Base-by-base conservation (phyloP, 2,113 vertebrate genomes). In the Ceyx melanurus region DNA sequence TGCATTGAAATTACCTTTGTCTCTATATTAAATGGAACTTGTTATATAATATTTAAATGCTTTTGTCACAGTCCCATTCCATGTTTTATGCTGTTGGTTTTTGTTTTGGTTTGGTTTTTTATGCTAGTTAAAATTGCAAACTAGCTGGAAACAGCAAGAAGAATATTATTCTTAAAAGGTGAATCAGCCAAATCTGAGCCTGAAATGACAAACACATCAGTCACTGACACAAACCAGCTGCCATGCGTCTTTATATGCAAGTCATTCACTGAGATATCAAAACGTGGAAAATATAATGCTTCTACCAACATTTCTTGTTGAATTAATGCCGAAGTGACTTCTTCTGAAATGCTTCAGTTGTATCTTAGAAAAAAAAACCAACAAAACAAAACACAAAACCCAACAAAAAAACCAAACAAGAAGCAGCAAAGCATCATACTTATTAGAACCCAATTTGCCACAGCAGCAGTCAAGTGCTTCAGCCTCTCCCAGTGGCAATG, bases 381-480 rank as follows among this genome's bases (percentile, higher is more conserved):
- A 37, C 4, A 37, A 37, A 10, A 10, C 37, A 37, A 37, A 37
- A 37, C 37, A 37, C 37, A 37, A 37, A 37, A 37, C 37, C 37
- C 37, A 37, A 37, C 37, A 37, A 37, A 37, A 37, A 37, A 37
- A 10, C 37, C 37, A 37, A 37, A 37, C 97, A 98, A 98, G 97
- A 96, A 95, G 93, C 97, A 96, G 95, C 96, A 98, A 98, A 97
- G 94, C 97, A 95, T 98, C 97, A 85, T 94, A 94, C 95, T 97
- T 98, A 98, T 98, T 97, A 98, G 95, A 93, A 98, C 97, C 97
- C 97, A 98, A 98, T 98, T 98, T 98, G 93, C 97, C 97, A 97
- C 95, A 96, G 97, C 91, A 97, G 95, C 97, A 98, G 97, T 95
- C 97, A 97, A 98, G 97, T 97, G 97, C 87, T 97, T 97, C 97